Evolutionary conservation across 2,888 invertebrate species (phyloP), one percentile per base, ranked within the genome.

Genomic region (Conomelus anceps): DNA sequence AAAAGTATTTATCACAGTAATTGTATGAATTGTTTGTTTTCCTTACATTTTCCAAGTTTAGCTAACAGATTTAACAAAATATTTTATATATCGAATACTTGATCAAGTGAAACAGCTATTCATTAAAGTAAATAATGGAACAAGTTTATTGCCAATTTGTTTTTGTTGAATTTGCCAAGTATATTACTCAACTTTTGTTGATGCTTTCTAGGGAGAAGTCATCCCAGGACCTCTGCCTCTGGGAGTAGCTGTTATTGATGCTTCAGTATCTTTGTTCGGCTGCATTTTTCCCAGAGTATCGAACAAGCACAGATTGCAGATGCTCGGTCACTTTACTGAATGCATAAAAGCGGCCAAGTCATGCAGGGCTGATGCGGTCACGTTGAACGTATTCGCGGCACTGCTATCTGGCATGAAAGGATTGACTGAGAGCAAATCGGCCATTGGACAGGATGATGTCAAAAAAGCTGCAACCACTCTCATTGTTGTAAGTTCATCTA

Each of bases 361-460:
- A 17, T 96, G 96, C 0, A 95, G 99, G 17, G 98, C 98, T 92
- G 99, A 99, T 93, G 99, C 99, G 0, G 97, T 97, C 22, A 99
- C 99, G 93, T 97, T 99, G 94, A 99, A 99, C 93, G 97, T 99
- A 89, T 98, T 99, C 93, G 98, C 99, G 0, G 98, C 99, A 0
- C 94, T 99, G 24, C 93, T 99, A 88, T 96, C 98, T 91, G 98
- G 99, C 0, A 94, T 99, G 92, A 96, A 98, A 92, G 97, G 97
- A 22, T 94, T 99, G 3, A 97, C 97, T 11, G 98, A 99, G 92
- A 96, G 96, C 89, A 98, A 99, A 94, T 96, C 96, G 86, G 95
- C 95, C 24, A 95, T 98, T 89, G 98, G 98, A 0, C 97, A 98
- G 92, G 98, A 98, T 90, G 97, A 98, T 91, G 97, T 98, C 0